These are phyloP conservation scores for Drosophila melanogaster DNA, from an alignment of 1,140 invertebrate species.

Conservation along the genomic window DNA sequence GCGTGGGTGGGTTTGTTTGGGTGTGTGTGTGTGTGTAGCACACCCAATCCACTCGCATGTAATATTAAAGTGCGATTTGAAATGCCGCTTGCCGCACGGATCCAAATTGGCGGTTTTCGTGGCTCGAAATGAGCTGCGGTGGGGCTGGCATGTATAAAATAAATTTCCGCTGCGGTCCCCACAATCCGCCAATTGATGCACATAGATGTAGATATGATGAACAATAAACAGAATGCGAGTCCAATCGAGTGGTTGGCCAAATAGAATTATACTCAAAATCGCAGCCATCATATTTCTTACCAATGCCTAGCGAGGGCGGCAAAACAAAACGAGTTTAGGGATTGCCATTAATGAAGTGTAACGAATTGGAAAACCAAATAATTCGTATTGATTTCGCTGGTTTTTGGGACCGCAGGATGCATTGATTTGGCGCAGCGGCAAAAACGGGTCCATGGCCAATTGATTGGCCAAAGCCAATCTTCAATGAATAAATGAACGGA, in stretches of 20 bases:
- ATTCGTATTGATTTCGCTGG: conserved; percentile 79
- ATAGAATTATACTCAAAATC: conserved; percentile 64
- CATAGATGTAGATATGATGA: conserved; percentile 59
- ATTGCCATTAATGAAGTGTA: conserved; percentile 74
- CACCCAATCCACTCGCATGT: background rate
- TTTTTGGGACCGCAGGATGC: conserved; percentile 62
- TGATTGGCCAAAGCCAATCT: conserved; percentile 80
- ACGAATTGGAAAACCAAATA: conserved; percentile 83
- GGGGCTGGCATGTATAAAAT: conserved; percentile 57
- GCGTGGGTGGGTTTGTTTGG: background rate
- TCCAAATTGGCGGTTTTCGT: conserved; percentile 79
- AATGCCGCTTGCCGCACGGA: conserved; percentile 55
- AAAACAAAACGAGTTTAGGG: conserved; percentile 32
- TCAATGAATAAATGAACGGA: conserved; percentile 78
- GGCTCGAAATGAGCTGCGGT: conserved; percentile 71
- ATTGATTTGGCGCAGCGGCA: conserved; percentile 66
- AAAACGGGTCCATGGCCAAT: conserved; percentile 69
- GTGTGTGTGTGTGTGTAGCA: background rate
- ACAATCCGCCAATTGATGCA: conserved; percentile 22
- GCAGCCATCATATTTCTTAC: conserved; percentile 21
- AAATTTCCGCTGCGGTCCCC: conserved; percentile 58
- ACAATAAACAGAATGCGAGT: conserved; percentile 52
- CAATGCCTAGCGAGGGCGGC: background rate
- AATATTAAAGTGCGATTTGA: conserved; percentile 75
- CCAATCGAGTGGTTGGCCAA: conserved; percentile 31